Conservation (phyloP, 2,888 invertebrate genomes). For the Diaprepes abbreviatus region DNA sequence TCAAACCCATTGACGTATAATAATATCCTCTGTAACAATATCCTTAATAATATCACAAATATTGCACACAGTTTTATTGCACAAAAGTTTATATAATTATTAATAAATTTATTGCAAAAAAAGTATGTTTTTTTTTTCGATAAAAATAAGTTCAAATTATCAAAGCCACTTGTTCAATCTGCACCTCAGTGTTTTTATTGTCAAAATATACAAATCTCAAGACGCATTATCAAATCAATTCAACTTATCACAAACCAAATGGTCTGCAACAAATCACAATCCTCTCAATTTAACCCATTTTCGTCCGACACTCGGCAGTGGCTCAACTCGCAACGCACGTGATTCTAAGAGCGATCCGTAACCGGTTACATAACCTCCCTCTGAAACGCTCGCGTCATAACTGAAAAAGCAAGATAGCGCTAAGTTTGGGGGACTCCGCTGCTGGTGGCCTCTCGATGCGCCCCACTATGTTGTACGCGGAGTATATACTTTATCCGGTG, state of each 20-base stretch:
- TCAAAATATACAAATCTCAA: no score
- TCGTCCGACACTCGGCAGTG: background rate
- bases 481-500: background rate
- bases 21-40: constrained; percentile 17
- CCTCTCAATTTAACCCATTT: constrained; percentile 22
- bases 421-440: constrained; percentile 13
- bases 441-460: constrained; percentile 11
- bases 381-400: constrained; percentile 26
- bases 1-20: constrained; percentile 54
- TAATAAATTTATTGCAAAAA: background rate
- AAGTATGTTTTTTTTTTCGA: no score
- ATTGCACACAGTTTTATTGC: constrained; percentile 46
- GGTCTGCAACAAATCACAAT: background rate
- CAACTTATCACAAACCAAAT: no score
- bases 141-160: no score
- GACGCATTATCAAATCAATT: no score
- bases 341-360: constrained; percentile 23
- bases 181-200: no score
- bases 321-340: constrained; percentile 39
- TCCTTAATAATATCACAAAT: constrained; percentile 52
- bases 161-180: no score
- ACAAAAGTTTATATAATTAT: background rate
- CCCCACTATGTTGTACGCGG: constrained; percentile 31
- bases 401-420: constrained; percentile 31
- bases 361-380: constrained; percentile 25